These are phyloP conservation scores for Agonopterix heracliana DNA, from an alignment of 2,888 invertebrate genomes.

Conservation along the genomic window DNA sequence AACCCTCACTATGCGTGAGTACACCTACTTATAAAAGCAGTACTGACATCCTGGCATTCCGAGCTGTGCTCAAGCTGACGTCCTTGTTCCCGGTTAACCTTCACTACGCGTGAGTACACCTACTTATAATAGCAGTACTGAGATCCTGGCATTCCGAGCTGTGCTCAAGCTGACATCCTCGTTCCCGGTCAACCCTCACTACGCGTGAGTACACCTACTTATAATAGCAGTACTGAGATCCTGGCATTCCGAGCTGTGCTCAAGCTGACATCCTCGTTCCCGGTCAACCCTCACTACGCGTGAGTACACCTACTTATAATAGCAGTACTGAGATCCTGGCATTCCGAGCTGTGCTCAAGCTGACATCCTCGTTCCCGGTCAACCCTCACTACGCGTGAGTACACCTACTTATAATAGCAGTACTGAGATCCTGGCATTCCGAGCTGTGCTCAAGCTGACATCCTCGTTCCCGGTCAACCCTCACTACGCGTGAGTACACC, in stretches of 20 bases:
- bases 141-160: conserved; percentile 83
- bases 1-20: conserved; percentile 85
- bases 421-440: conserved; percentile 81
- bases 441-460: conserved; percentile 87
- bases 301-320: conserved; percentile 70
- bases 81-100: conserved; percentile 86
- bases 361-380: conserved; percentile 85
- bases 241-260: conserved; percentile 87
- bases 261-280: conserved; percentile 85
- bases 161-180: conserved; percentile 88
- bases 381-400: conserved; percentile 85
- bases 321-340: conserved; percentile 80
- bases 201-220: conserved; percentile 76
- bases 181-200: conserved; percentile 83
- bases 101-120: conserved; percentile 80
- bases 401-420: conserved; percentile 59
- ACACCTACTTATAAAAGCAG: conserved; percentile 43
- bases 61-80: conserved; percentile 87
- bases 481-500: conserved; percentile 79
- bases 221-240: conserved; percentile 77
- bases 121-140: conserved; percentile 71
- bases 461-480: conserved; percentile 86
- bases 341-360: conserved; percentile 86
- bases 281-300: conserved; percentile 84
- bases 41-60: conserved; percentile 84